phyloP scores from a whole-genome alignment of 2,888 invertebrate genomes.

The Masnerella sp. region DNA sequence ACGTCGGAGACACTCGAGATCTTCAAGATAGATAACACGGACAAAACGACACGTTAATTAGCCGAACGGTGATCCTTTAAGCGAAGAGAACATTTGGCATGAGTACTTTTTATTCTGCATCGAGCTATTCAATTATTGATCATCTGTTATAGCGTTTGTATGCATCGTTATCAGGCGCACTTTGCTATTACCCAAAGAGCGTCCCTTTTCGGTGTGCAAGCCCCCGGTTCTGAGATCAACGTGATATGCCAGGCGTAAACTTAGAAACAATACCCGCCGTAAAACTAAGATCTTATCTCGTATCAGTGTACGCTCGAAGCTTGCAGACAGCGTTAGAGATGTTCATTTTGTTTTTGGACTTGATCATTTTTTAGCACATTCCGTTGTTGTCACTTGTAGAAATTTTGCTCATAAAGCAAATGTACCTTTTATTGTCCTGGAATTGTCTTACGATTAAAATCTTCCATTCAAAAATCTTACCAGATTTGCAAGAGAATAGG shows the following conservation, averaged over 20 bases:
- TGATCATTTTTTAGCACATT: constrained; percentile 28
- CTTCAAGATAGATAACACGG: constrained; percentile 9
- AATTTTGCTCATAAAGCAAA: constrained; percentile 13
- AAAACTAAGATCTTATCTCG: constrained; percentile 39
- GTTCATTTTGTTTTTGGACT: constrained; percentile 30
- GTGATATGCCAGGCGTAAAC: constrained; percentile 41
- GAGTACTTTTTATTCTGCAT: constrained; percentile 51
- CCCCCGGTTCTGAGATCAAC: constrained; percentile 36
- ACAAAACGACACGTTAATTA: constrained; percentile 35
- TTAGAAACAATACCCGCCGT: constrained; percentile 31
- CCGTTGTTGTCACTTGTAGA: constrained; percentile 24
- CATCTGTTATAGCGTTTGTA: constrained; percentile 43
- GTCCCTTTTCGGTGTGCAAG: constrained; percentile 47
- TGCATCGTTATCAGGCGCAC: constrained; percentile 48
- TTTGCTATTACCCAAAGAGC: constrained; percentile 54
- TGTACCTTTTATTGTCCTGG: too few relatives aligned
- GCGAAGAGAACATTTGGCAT: constrained; percentile 43
- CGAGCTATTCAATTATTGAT: constrained; percentile 36
- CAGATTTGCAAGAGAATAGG: too few relatives aligned
- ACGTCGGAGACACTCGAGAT: constrained; percentile 9
- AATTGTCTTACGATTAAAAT: too few relatives aligned
- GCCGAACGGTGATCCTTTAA: constrained; percentile 17
- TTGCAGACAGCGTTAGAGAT: constrained; percentile 42
- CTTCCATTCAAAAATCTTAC: too few relatives aligned
- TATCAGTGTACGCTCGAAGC: constrained; percentile 40